Evolutionary conservation across 2,797 vertebrate genomes (phyloP).

Genomic region (Arrhamphus sclerolepis): DNA sequence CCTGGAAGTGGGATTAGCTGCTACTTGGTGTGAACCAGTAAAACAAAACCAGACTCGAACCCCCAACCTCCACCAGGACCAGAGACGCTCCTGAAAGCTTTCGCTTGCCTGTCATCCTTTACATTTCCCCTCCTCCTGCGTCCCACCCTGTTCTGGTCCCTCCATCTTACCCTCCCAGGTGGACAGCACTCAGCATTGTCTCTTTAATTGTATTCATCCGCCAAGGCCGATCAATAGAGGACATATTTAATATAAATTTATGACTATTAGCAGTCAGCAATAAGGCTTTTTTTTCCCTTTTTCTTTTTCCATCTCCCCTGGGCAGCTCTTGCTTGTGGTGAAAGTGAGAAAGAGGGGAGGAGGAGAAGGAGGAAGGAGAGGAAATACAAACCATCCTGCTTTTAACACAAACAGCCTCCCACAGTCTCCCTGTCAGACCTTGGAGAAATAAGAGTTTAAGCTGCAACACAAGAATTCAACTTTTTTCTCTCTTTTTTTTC

Average conservation of each 20-base stretch:
- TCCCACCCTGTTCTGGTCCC: conserved; percentile 41
- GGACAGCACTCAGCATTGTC: conserved; percentile 69
- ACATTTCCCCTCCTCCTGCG: background rate
- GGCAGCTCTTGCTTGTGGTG: conserved; percentile 59
- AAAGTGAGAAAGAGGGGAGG: conserved; percentile 37
- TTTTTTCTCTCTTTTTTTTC: conserved; percentile 13
- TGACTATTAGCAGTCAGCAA: conserved; percentile 76
- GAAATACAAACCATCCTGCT: conserved; percentile 69
- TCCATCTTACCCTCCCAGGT: conserved; percentile 61
- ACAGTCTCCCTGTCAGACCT: conserved; percentile 64
- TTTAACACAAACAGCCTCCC: conserved; percentile 70
- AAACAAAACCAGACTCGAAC: conserved; percentile 34
- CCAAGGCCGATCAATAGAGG: conserved; percentile 77
- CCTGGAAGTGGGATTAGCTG: too few relatives aligned
- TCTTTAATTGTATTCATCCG: conserved; percentile 75
- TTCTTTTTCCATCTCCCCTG: background rate
- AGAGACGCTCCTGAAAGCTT: conserved; percentile 50
- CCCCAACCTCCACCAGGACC: conserved; percentile 9
- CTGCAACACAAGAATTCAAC: conserved; percentile 50
- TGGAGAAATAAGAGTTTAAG: conserved; percentile 62
- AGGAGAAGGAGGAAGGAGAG: conserved; percentile 52
- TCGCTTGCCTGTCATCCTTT: conserved; percentile 33
- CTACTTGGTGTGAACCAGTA: conserved; percentile 37
- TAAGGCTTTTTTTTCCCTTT: conserved; percentile 51
- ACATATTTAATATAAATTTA: conserved; percentile 82